phyloP scores from a whole-genome alignment of 2,113 vertebrate genomes.

The Entelurus aequoreus region DNA sequence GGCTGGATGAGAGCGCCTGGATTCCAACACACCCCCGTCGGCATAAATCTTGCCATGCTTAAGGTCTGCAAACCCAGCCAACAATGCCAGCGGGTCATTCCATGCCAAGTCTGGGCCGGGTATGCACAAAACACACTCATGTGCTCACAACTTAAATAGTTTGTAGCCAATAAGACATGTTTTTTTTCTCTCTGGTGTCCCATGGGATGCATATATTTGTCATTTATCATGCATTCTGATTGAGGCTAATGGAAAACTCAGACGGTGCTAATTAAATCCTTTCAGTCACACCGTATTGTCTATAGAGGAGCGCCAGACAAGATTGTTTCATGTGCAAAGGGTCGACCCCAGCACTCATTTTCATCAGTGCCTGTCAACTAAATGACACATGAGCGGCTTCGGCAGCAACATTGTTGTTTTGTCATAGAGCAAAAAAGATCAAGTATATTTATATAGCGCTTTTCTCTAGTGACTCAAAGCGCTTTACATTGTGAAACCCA shows the following conservation, averaged over 20 bases:
- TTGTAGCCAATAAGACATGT: slow-evolving; percentile 44
- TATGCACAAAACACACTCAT: slow-evolving; percentile 34
- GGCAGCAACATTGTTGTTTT: too few relatives aligned
- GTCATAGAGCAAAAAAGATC: too few relatives aligned
- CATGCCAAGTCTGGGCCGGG: slow-evolving; percentile 59
- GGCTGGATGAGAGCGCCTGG: slow-evolving; percentile 62
- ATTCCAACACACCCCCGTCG: slow-evolving; percentile 71
- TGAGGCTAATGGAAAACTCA: slow-evolving; percentile 50
- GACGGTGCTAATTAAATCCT: slow-evolving; percentile 67
- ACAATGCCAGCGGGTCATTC: slow-evolving; percentile 67
- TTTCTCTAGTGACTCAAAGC: too few relatives aligned
- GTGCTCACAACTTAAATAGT: slow-evolving; percentile 61
- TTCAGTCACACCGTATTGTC: slow-evolving; percentile 64
- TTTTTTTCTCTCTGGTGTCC: slow-evolving; percentile 37
- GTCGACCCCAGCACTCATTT: slow-evolving; percentile 44
- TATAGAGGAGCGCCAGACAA: slow-evolving; percentile 55
- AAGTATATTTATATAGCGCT: too few relatives aligned
- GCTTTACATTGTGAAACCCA: too few relatives aligned
- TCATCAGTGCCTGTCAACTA: slow-evolving; percentile 26
- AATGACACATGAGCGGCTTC: slow-evolving; percentile 5
- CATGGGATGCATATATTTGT: slow-evolving; percentile 63
- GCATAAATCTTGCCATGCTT: slow-evolving; percentile 73
- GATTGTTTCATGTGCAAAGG: slow-evolving; percentile 51
- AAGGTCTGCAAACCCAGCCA: slow-evolving; percentile 53
- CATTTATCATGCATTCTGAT: slow-evolving; percentile 60